Conservation (phyloP, 2,797 vertebrate species). For the Tarsius wallacei region DNA sequence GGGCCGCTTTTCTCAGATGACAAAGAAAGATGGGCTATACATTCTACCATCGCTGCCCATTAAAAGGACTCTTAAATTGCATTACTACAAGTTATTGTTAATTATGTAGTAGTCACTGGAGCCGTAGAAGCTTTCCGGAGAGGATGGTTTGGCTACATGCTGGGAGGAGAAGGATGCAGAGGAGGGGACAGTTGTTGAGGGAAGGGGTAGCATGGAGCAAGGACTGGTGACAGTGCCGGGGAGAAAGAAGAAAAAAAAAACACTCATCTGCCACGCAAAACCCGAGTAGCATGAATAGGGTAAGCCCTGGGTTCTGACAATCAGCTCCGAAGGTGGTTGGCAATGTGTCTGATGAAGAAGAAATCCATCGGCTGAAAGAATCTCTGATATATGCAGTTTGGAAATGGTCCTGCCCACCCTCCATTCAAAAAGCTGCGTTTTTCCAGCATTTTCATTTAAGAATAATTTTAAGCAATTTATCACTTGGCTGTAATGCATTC, state of each 20-base stretch:
- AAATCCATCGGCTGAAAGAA: background rate
- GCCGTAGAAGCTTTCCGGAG: conserved; percentile 88
- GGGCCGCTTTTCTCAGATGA: conserved; percentile 93
- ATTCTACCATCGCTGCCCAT: conserved; percentile 90
- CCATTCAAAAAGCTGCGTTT: conserved; percentile 71
- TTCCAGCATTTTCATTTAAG: conserved; percentile 81
- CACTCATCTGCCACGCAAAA: background rate
- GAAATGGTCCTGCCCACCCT: conserved; percentile 72
- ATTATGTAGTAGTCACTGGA: conserved; percentile 93
- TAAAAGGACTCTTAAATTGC: conserved; percentile 92
- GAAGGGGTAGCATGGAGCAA: background rate
- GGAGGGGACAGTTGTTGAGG: background rate
- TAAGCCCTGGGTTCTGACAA: background rate
- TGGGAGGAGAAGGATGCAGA: background rate
- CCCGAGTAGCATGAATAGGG: background rate
- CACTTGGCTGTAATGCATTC: conserved; percentile 84
- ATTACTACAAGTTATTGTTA: conserved; percentile 92
- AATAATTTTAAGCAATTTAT: conserved; percentile 87
- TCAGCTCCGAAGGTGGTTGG: background rate
- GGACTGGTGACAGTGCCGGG: background rate
- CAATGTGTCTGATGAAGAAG: conserved; percentile 20
- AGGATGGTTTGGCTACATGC: conserved; percentile 79
- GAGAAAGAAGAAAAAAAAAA: background rate
- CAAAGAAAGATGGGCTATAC: conserved; percentile 94
- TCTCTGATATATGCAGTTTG: conserved; percentile 63